These are phyloP conservation scores for Drosophila insularis DNA, from an alignment of 1,140 invertebrate species.

Conservation along the genomic window DNA sequence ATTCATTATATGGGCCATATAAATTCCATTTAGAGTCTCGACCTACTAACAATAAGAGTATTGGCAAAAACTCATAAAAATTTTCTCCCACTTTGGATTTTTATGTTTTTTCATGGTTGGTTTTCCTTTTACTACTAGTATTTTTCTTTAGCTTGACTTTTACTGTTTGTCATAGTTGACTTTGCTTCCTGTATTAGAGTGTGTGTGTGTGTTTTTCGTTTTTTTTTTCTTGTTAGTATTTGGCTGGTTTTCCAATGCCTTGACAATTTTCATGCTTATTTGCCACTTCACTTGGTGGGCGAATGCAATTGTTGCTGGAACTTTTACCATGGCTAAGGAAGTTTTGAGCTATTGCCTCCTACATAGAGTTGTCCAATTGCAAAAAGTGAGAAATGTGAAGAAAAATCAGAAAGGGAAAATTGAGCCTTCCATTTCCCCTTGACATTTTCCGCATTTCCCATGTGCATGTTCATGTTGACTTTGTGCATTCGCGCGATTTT, in stretches of 20 bases:
- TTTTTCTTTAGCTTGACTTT: slow-evolving; percentile 6
- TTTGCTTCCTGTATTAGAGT: background rate
- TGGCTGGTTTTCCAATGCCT: slow-evolving; percentile 5
- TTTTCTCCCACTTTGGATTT: background rate
- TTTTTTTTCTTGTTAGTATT: slow-evolving; percentile 10
- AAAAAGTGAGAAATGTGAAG: background rate
- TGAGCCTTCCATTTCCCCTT: background rate
- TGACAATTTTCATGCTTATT: slow-evolving; percentile 25
- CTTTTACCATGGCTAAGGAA: background rate
- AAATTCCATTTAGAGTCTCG: too few species aligned
- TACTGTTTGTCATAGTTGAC: slow-evolving; percentile 3
- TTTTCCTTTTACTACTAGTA: background rate
- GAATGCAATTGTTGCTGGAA: background rate
- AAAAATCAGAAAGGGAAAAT: background rate
- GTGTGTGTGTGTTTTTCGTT: background rate
- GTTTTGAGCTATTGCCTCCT: background rate
- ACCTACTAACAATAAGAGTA: background rate
- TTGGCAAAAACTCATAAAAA: background rate
- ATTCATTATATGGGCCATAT: too few species aligned
- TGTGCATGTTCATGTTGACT: slow-evolving; percentile 38
- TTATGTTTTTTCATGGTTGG: slow-evolving; percentile 1
- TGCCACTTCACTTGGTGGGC: background rate
- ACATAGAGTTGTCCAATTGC: background rate
- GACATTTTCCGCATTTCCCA: slow-evolving; percentile 1
- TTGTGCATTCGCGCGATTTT: slow-evolving; percentile 50